A percentile compares a stretch with the other conserved stretches of the same genome.
phyloP scores from a whole-genome alignment of 2,113 vertebrate species.

The Malaclemys terrapin region DNA sequence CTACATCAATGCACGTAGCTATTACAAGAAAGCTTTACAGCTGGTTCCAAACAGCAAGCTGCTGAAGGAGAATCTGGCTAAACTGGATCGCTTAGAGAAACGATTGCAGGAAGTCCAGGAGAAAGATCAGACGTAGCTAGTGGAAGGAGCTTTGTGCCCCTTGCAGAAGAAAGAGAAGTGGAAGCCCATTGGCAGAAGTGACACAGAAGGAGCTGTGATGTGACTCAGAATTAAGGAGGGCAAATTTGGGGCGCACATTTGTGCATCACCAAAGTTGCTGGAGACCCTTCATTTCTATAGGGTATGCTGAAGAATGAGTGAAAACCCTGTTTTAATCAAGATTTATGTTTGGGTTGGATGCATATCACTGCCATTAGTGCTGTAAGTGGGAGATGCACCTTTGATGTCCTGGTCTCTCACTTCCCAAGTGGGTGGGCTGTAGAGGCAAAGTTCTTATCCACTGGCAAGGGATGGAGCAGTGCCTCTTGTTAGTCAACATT shows the following conservation, averaged over 20 bases:
- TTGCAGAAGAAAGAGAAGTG: not conserved
- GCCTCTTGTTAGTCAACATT: constrained; percentile 1
- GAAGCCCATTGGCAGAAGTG: not conserved
- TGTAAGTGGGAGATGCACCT: not conserved
- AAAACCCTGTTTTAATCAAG: constrained; percentile 45
- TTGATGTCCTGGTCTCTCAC: not conserved
- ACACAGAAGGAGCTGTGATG: not conserved
- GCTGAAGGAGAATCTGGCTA: constrained; percentile 95
- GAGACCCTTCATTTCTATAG: not conserved
- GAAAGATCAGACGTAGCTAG: constrained; percentile 68
- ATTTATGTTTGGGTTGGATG: constrained; percentile 38
- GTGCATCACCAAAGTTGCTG: not conserved
- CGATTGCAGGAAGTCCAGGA: constrained; percentile 80
- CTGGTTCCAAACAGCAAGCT: constrained; percentile 93
- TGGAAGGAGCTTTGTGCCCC: not conserved
- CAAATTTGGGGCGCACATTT: not conserved
- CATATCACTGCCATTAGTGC: not conserved
- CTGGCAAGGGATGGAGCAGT: not conserved
- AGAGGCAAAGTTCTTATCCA: constrained; percentile 17
- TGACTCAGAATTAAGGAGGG: not conserved
- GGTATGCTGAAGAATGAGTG: constrained; percentile 25
- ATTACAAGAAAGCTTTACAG: constrained; percentile 91
- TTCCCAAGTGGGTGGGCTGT: not conserved
- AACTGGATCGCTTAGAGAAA: constrained; percentile 93
- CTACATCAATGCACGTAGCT: constrained; percentile 89